A percentile compares a stretch with the other conserved stretches of the same genome.
Evolutionary conservation across 2,797 vertebrate genomes (phyloP).

Genomic region (Argentina silus): DNA sequence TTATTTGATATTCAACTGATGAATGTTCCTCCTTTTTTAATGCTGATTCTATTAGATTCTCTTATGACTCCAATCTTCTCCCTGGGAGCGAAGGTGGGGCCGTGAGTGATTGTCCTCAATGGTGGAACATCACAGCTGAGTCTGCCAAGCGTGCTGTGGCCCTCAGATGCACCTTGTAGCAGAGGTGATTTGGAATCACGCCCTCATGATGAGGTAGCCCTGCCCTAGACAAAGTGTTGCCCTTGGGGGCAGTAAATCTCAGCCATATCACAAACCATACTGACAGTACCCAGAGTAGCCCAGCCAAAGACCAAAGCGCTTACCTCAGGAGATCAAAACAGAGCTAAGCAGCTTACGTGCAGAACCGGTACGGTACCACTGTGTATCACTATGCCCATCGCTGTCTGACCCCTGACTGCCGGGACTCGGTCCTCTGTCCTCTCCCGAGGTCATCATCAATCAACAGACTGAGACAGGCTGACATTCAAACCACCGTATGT

Average conservation of each 20-base stretch:
- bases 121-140: neutral
- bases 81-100: conserved; percentile 18
- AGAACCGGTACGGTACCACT: conserved; percentile 57
- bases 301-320: conserved; percentile 44
- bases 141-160: neutral
- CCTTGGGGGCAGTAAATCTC: conserved; percentile 21
- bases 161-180: neutral
- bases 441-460: neutral
- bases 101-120: neutral
- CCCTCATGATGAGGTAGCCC: conserved; percentile 16
- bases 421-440: neutral
- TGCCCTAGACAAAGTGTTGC: conserved; percentile 14
- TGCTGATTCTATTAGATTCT: conserved; percentile 26
- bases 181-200: no score
- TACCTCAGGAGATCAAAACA: conserved; percentile 60
- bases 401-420: conserved; percentile 35
- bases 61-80: conserved; percentile 44
- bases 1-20: conserved; percentile 37
- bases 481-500: conserved; percentile 19
- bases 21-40: conserved; percentile 12
- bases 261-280: conserved; percentile 35
- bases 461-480: conserved; percentile 16
- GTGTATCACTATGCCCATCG: conserved; percentile 36
- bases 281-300: conserved; percentile 41
- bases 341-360: conserved; percentile 63